phyloP scores from a whole-genome alignment of 2,797 vertebrate species.

The Microctenopoma steveboyesi region DNA sequence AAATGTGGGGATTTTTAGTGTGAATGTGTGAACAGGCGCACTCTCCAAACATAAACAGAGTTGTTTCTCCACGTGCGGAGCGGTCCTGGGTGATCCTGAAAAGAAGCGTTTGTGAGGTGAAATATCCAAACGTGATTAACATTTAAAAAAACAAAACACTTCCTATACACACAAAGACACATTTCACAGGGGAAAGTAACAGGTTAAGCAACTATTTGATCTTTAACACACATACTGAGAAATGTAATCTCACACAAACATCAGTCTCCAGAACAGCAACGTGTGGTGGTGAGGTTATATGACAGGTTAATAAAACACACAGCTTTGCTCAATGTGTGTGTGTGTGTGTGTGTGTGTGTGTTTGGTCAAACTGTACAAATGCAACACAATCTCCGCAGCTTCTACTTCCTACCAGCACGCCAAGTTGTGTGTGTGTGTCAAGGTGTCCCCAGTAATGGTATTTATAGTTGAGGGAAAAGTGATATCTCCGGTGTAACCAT shows the following conservation, averaged over 20 bases:
- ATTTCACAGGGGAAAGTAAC: constrained; percentile 35
- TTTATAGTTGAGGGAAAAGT: constrained; percentile 85
- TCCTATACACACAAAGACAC: constrained; percentile 27
- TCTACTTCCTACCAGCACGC: constrained; percentile 48
- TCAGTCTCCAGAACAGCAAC: constrained; percentile 30
- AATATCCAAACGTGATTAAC: constrained; percentile 35
- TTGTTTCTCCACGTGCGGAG: no score
- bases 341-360: neutral
- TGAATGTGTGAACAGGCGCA: constrained; percentile 34
- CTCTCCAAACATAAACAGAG: constrained; percentile 3
- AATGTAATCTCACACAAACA: constrained; percentile 39
- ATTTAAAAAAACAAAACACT: neutral
- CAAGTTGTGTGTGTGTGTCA: constrained; percentile 60
- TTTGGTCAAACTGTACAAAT: constrained; percentile 39
- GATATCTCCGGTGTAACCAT: constrained; percentile 87
- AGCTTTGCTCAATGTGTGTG: constrained; percentile 2
- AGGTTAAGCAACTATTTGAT: constrained; percentile 50
- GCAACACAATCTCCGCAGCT: constrained; percentile 50
- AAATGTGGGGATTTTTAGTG: constrained; percentile 26
- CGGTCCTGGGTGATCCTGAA: no score
- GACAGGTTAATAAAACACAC: constrained; percentile 55
- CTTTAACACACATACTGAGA: constrained; percentile 39
- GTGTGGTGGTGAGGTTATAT: constrained; percentile 46
- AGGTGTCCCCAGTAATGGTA: constrained; percentile 84
- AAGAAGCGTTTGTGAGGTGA: constrained; percentile 41